Percentiles rank a stretch among this genome's conserved stretches.
These are phyloP conservation scores for Pterocles orientalis DNA, from an alignment of 2,113 vertebrate species.

Conservation along the genomic window DNA sequence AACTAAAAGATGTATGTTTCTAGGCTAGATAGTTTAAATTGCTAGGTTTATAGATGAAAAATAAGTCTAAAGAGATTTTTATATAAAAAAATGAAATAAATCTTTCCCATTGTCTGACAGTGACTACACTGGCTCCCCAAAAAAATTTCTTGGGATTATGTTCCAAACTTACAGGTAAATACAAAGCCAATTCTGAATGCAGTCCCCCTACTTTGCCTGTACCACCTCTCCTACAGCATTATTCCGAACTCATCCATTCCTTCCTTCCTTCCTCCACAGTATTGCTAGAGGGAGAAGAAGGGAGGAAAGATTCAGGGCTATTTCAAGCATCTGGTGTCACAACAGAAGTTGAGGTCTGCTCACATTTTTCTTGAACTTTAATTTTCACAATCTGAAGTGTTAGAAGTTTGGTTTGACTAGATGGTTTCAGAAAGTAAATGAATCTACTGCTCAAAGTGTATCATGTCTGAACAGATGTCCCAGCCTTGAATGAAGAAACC, in stretches of 20 bases:
- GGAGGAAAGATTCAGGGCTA: neutral
- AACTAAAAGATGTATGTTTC: neutral
- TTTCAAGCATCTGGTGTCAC: neutral
- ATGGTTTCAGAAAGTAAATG: neutral
- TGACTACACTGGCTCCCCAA: neutral
- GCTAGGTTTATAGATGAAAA: neutral
- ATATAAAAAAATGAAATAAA: neutral
- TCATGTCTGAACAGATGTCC: neutral
- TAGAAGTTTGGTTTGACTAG: neutral
- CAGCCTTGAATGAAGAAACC: neutral
- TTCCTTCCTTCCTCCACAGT: neutral
- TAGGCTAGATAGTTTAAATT: neutral
- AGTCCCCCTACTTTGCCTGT: neutral
- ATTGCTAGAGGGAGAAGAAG: neutral
- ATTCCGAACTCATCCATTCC: neutral
- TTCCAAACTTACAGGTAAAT: neutral
- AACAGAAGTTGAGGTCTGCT: neutral
- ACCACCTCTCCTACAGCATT: neutral
- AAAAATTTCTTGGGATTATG: neutral
- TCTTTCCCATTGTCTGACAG: neutral
- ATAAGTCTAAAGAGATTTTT: neutral
- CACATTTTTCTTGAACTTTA: neutral
- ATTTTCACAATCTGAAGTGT: neutral
- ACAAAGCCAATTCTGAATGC: neutral
- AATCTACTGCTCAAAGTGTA: neutral